Base-by-base conservation (phyloP, 2,797 vertebrate species). In the Poeciliopsis gracilis region DNA sequence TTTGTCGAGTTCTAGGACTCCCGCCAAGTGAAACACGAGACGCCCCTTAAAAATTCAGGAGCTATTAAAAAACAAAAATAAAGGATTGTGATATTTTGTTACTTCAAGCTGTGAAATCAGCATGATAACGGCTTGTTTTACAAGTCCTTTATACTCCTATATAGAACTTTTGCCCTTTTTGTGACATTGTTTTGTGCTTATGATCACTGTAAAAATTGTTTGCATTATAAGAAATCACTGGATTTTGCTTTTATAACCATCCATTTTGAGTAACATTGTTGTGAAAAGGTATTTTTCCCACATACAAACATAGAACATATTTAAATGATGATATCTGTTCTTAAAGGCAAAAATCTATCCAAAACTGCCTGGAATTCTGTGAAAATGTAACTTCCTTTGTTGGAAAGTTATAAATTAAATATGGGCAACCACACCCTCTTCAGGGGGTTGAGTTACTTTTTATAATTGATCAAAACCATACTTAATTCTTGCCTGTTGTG, bases 41-140 rank as follows among this genome's bases (percentile, higher is more conserved):
- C 2, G 72, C 91, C 92, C 83, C 88, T 96, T 86, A 96, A 96
- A 95, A 83, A 96, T 96, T 93, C 93, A 96, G 84, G 85, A 93
- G 92, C 94, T 92, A 92, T 95, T 95, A 95, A 95, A 95, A 93
- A 93, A 93, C 94, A 72, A 72, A 18, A 51, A 72, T 33, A 72
- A 49, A 72, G 13, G 88, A 82, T 81, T 23, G 61, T 79, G 63
- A 90, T 94, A 93, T 95, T 90, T 28, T 76, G 84, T 94, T 93
- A 89, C 93, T 82, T 61, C 11, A 66, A 92, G 86, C 89, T 86
- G 93, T 90, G 90, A 94, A 53, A 92, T 91, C 82, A 84, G 91
- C 92, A 92, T 73, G 89, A 49, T 23, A 7, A 51, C 18, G 3
- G 20, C 20, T 53, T 53, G 51, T 23, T 51, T 51, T 51, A 51